Base-by-base conservation (phyloP, 2,113 vertebrate species). In the Neodon shergylaensis region DNA sequence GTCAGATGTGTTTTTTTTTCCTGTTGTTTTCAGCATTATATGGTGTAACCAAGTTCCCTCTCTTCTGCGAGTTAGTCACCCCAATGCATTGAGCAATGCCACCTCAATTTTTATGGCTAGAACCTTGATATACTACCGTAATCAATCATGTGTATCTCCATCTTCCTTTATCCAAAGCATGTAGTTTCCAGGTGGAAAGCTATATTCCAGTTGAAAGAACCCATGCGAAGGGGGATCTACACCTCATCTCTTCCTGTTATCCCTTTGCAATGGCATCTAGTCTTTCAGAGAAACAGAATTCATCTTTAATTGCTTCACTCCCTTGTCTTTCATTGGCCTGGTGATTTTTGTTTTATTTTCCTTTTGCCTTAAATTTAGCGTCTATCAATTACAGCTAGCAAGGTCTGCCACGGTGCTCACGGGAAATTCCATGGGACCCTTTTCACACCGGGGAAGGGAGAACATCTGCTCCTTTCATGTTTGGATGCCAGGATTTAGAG, bases 361-460 rank as follows among this genome's bases (percentile, higher is more conserved):
- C 31, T n/a, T 86, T 52, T 14, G 11, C 33, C 54, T 94, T 88
- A 49, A 90, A 91, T 76, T 83, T 95, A 92, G 88, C 92, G 49
- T 65, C 1, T 79, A 95, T 92, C 94, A 86, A 9, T 90, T 84
- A 78, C 96, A 92, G 88, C 44, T 26, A 96, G 92, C 88, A 93
- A 85, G 77, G 39, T 58, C 54, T 24, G 31, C 12, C 28, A 70
- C 2, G 0, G 3, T 12, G 28, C 0, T 0, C 33, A 31, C 33
- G 19, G 90, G 95, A 94, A 82, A 89, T 95, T 92, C 90, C 97
- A 73, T 58, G 31, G 95, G 90, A 86, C 28, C 3, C 65, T 39
- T 1, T 65, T 94, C 63, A 39, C 84, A 11, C 58, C 2, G 7
- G 91, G 96, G 96, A 87, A 87, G 90, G 72, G 79, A 89, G 61